Base-by-base conservation (phyloP, 2,797 vertebrate genomes). In the Siniperca scherzeri region DNA sequence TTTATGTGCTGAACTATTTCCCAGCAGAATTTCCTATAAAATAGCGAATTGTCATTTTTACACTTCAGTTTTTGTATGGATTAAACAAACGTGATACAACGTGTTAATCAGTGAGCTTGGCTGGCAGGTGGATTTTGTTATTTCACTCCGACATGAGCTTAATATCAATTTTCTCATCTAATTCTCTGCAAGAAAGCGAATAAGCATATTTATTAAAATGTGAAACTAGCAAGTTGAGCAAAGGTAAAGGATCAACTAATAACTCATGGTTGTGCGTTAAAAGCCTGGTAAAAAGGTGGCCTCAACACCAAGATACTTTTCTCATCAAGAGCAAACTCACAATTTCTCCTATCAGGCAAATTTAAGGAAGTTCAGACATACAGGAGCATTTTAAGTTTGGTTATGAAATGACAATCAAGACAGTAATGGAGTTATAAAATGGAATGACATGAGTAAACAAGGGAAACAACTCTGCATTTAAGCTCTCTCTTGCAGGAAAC, bases 341-440 rank as follows among this genome's bases (percentile, higher is more conserved):
- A 40, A 44, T 55, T 70, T 73, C 74, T 44, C 59, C n/a, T 46
- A 44, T 59, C 53, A 68, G 36, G 55, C 52, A 40, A 69, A 67
- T 62, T 62, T 0, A 7, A 61, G 55, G 68, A 79, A 4, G 22
- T 71, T 62, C 50, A 83, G 76, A 61, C n/a, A 13, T 33, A 73
- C 33, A 33, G 87, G 71, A 70, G 53, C 6, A 60, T 70, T 67
- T 84, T 19, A 68, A 48, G 60, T 77, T 69, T 74, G 44, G 27
- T 66, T 44, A 19, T 48, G 50, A 72, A 77, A 76, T 53, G 46
- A 83, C 65, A 57, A 85, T 72, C 57, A 76, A 87, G 77, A 83
- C 66, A 73, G 70, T 25, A 30, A 48, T 17, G 17, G 52, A 76
- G 33, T 5, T 22, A 48, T 17, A 68, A 80, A 79, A 61, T 60